Evolutionary conservation across 1,140 invertebrate species (phyloP), one percentile per base, ranked within the genome.

Genomic region (Schlechtendalia chinensis): DNA sequence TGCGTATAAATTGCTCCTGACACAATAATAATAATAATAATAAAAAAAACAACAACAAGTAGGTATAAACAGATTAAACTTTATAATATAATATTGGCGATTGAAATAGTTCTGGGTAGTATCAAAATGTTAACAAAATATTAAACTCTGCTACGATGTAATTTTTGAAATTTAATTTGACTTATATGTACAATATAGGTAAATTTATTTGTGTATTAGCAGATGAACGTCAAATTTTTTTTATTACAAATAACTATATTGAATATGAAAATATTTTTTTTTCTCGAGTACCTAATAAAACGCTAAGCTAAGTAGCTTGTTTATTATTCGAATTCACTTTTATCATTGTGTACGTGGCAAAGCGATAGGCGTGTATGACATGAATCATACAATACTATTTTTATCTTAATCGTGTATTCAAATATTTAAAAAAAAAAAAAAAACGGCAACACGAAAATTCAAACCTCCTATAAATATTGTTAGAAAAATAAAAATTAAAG

Each of bases 291-390:
- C 14, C 22, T 50, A 50, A 69, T 69, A 50, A 24, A 69, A 22
- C 19, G 50, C 2, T 24, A 58, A 58, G n/a, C 10, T 6, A 24
- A 12, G 56, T 50, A 22, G 8, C 12, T 69, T 69, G 39, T 50
- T 50, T 69, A 69, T 50, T 50, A 69, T 69, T 50, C 22, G 12
- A 69, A 69, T 47, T 50, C 16, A 50, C 14, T 69, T 22, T 22
- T 47, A 69, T 69, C 67, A 50, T 69, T 27, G 14, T 27, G 67
- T 69, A 69, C 67, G 45, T 67, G 65, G 65, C 19, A 67, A 67
- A 67, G 4, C 11, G 19, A n/a, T 67, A 47, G 39, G 12, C 32
- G 32, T 45, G n/a, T 67, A 14, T 10, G 19, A 4, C n/a, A 24
- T 50, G n/a, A 47, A 47, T 69, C 39, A 47, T 12, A 17, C 47